phyloP scores from a whole-genome alignment of 2,113 vertebrate species.

The Aphelocoma coerulescens region DNA sequence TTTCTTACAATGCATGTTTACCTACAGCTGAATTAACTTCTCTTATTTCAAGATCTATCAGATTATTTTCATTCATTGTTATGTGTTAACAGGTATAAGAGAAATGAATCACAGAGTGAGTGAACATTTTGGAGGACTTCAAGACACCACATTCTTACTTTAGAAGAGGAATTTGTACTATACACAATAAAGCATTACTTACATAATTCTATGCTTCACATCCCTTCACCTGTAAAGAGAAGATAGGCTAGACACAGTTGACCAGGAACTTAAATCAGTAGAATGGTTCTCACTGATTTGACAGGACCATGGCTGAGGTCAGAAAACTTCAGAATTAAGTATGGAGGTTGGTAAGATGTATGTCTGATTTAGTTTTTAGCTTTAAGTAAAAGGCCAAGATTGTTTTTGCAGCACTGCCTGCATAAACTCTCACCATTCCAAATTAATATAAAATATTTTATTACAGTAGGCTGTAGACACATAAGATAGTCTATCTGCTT shows the following conservation, averaged over 20 bases:
- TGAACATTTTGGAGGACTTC: not conserved
- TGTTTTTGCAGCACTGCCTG: not conserved
- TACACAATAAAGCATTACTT: rapidly evolving
- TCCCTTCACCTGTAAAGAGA: not conserved
- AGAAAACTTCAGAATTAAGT: not conserved
- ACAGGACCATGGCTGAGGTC: not conserved
- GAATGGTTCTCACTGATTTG: not conserved
- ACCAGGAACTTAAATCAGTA: not conserved
- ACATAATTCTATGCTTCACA: not conserved
- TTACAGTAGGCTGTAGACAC: not conserved
- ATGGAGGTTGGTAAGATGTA: not conserved
- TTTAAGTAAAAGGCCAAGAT: not conserved
- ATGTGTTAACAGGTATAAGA: not conserved
- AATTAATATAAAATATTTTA: not conserved
- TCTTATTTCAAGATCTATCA: not conserved
- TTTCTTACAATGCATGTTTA: not conserved
- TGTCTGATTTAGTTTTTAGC: not conserved
- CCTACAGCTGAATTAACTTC: not conserved
- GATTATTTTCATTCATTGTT: not conserved
- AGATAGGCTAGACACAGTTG: not conserved
- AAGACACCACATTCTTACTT: not conserved
- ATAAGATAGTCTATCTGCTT: not conserved
- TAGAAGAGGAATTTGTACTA: not conserved
- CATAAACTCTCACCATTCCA: not conserved
- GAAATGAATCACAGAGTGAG: not conserved